A percentile compares a stretch with the other conserved stretches of the same genome.
Conservation (phyloP, 2,888 invertebrate species). For the Rhogogaster chlorosoma region DNA sequence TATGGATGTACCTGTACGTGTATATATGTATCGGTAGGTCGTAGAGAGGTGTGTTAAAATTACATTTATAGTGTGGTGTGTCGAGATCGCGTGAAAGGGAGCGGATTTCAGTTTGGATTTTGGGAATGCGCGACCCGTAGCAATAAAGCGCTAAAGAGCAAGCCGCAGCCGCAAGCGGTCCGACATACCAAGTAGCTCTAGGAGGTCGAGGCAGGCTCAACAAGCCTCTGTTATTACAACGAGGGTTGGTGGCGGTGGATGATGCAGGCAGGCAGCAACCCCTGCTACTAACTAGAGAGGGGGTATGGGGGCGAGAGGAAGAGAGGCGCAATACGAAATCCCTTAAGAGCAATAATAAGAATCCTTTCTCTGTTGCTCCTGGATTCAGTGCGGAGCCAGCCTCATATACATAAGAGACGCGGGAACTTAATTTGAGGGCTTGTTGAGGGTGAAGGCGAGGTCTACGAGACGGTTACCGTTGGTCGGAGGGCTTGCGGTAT, state of each 20-base stretch:
- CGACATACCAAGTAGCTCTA: conserved; percentile 50
- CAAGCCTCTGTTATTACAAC: conserved; percentile 73
- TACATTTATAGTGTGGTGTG: conserved; percentile 7
- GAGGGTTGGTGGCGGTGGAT: conserved; percentile 58
- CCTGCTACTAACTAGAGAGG: conserved; percentile 63
- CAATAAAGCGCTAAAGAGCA: conserved; percentile 51
- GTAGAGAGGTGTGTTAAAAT: conserved; percentile 3
- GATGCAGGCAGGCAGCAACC: conserved; percentile 39
- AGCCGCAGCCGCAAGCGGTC: conserved; percentile 50
- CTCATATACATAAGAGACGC: conserved; percentile 50
- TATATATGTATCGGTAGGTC: background rate
- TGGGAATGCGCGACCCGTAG: conserved; percentile 48
- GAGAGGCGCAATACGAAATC: conserved; percentile 73
- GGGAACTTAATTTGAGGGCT: conserved; percentile 53
- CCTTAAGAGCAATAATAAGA: conserved; percentile 77
- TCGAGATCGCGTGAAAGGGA: conserved; percentile 10
- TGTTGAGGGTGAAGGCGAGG: conserved; percentile 50
- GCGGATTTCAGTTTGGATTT: conserved; percentile 49
- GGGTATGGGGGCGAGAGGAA: background rate
- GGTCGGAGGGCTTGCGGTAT: conserved; percentile 55
- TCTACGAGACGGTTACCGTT: conserved; percentile 52
- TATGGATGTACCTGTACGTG: background rate
- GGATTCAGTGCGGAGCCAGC: conserved; percentile 51
- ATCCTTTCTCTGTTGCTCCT: conserved; percentile 69
- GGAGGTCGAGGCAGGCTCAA: conserved; percentile 58